Percentiles rank a stretch among this genome's conserved stretches.
phyloP scores from a whole-genome alignment of 2,113 vertebrate species.

The Trogon surrucura region DNA sequence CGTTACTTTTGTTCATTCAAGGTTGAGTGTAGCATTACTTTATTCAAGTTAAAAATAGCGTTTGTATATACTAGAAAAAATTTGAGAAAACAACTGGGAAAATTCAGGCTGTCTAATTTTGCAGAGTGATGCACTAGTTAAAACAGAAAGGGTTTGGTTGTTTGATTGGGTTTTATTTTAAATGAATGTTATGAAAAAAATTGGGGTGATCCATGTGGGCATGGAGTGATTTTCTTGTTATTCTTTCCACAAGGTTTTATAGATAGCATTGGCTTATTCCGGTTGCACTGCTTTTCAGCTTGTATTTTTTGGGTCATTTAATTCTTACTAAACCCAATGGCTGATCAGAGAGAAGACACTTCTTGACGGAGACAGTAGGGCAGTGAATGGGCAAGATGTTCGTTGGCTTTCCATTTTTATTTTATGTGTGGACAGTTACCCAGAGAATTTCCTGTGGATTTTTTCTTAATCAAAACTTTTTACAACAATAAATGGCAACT shows the following conservation, averaged over 20 bases:
- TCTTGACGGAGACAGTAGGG: neutral
- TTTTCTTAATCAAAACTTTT: neutral
- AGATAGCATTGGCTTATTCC: neutral
- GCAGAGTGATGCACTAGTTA: neutral
- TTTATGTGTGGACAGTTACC: neutral
- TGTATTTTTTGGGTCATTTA: neutral
- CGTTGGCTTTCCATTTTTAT: neutral
- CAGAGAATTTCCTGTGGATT: neutral
- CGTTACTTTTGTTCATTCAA: slow-evolving; percentile 20
- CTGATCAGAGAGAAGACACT: neutral
- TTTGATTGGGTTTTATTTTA: neutral
- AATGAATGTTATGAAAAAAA: neutral
- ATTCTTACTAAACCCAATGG: neutral
- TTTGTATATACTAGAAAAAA: neutral
- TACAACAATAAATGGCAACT: neutral
- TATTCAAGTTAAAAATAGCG: neutral
- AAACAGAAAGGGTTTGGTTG: neutral
- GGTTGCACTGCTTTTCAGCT: neutral
- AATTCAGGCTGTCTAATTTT: neutral
- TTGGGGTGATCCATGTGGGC: accelerated
- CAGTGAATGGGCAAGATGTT: neutral
- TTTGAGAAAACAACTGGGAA: neutral
- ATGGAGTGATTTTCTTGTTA: neutral
- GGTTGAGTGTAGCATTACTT: neutral
- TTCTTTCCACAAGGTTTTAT: neutral